Evolutionary conservation across 2,113 vertebrate genomes (phyloP).

Genomic region (Platysteira castanea): DNA sequence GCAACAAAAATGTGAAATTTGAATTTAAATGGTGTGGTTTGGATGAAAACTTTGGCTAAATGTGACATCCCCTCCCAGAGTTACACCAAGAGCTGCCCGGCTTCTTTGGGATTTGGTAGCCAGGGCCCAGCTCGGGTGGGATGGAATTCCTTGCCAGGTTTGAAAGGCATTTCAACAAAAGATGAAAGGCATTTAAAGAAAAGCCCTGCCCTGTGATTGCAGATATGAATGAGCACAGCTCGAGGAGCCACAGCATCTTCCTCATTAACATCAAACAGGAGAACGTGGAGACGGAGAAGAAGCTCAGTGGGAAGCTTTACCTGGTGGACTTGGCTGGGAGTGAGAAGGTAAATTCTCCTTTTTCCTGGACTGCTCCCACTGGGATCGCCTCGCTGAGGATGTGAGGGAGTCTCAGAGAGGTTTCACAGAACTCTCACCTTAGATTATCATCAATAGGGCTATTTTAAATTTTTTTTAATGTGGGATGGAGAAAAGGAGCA

Average conservation of each 20-base stretch:
- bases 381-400: background rate
- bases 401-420: background rate
- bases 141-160: background rate
- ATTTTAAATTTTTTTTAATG: background rate
- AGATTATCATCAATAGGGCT: no score
- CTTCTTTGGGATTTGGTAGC: background rate
- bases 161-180: background rate
- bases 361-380: background rate
- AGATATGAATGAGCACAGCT: conserved; percentile 99
- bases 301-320: conserved; percentile 94
- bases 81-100: background rate
- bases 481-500: background rate
- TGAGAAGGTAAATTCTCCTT: conserved; percentile 83
- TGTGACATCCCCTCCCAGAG: background rate
- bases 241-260: conserved; percentile 96
- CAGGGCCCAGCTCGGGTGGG: background rate
- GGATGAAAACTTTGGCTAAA: background rate
- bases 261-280: conserved; percentile 97
- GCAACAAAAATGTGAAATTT: background rate
- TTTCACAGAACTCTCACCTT: background rate
- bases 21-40: background rate
- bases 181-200: background rate
- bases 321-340: conserved; percentile 95
- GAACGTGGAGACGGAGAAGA: conserved; percentile 93
- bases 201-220: background rate